Evolutionary conservation across 2,113 vertebrate species (phyloP).

Genomic region (Ictalurus punctatus): DNA sequence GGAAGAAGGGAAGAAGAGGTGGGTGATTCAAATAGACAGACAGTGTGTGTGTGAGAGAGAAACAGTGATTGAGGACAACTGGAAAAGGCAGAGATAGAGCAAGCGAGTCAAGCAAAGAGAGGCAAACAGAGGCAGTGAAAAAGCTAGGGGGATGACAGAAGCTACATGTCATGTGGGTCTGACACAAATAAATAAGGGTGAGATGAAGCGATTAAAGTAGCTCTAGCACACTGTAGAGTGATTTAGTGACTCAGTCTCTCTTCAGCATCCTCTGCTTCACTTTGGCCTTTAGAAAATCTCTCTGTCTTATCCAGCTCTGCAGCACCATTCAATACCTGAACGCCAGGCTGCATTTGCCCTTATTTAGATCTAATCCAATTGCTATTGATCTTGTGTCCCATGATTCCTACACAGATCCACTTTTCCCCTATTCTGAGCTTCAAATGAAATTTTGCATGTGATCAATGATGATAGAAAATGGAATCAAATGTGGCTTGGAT

Average conservation of each 20-base stretch:
- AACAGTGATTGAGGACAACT: neutral
- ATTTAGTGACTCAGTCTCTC: neutral
- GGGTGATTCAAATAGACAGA: slow-evolving; percentile 27
- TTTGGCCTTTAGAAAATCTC: slow-evolving; percentile 49
- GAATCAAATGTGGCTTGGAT: slow-evolving; percentile 67
- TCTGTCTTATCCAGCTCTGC: slow-evolving; percentile 50
- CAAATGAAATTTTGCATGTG: slow-evolving; percentile 66
- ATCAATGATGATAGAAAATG: slow-evolving; percentile 66
- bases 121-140: neutral
- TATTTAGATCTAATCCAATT: slow-evolving; percentile 80
- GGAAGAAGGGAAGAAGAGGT: neutral
- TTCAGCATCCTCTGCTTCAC: slow-evolving; percentile 21
- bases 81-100: slow-evolving; percentile 26
- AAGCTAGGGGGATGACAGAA: neutral
- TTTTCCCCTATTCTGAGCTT: slow-evolving; percentile 67
- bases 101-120: neutral
- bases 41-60: neutral
- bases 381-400: slow-evolving; percentile 76
- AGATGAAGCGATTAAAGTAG: slow-evolving; percentile 38
- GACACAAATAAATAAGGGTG: slow-evolving; percentile 34
- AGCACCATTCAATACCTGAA: slow-evolving; percentile 64
- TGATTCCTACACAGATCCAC: slow-evolving; percentile 67
- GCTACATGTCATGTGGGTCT: neutral
- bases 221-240: slow-evolving; percentile 1
- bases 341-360: slow-evolving; percentile 70